Percentiles rank a stretch among this genome's conserved stretches.
Conservation (phyloP, 2,113 vertebrate genomes). For the Leptodactylus fuscus region DNA sequence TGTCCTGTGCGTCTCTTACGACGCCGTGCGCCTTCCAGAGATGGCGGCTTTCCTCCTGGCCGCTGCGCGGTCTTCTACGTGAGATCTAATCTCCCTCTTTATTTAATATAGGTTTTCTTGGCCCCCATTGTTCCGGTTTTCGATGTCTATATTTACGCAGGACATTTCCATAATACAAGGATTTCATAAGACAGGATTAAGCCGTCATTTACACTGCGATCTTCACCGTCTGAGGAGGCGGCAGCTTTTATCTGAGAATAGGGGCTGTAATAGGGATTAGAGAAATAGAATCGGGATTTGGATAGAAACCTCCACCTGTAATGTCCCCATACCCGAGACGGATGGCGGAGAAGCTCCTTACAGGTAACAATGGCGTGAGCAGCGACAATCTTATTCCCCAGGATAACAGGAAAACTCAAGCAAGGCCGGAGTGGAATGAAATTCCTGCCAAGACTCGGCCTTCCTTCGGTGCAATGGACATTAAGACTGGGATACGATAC, state of each 20-base stretch:
- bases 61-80: not conserved
- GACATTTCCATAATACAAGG: not conserved
- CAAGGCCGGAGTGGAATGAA: too few species aligned
- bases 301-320: not conserved
- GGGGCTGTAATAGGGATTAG: not conserved
- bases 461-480: too few species aligned
- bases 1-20: not conserved
- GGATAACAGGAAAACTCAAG: too few species aligned
- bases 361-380: too few species aligned
- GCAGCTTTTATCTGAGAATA: too few species aligned
- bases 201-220: not conserved
- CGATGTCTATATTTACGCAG: not conserved
- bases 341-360: too few species aligned
- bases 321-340: too few species aligned
- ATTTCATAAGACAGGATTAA: not conserved
- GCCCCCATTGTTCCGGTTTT: not conserved
- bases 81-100: slow-evolving; percentile 6
- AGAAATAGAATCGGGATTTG: not conserved
- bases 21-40: too few species aligned
- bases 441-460: too few species aligned
- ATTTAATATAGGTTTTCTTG: not conserved
- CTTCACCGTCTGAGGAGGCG: not conserved
- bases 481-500: too few species aligned
- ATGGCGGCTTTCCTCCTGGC: not conserved
- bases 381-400: too few species aligned